Percentiles rank a stretch among this genome's conserved stretches.
Evolutionary conservation across 2,797 vertebrate genomes (phyloP).

Genomic region (Labroides dimidiatus): DNA sequence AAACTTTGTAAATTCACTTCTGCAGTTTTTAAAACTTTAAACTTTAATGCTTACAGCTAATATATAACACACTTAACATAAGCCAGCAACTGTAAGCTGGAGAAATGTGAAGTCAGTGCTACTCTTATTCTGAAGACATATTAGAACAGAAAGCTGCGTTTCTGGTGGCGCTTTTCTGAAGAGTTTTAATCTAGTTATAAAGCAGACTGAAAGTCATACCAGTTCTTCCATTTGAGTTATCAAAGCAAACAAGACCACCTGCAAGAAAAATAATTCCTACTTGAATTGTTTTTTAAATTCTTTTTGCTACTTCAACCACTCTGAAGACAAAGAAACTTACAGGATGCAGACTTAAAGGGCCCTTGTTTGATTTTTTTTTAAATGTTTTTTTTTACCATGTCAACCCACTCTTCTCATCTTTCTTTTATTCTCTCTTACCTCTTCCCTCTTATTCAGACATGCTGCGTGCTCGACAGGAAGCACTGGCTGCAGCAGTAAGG

Average conservation of each 20-base stretch:
- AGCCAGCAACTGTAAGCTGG: slow-evolving; percentile 9
- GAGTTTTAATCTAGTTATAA: not conserved
- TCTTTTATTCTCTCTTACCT: not conserved
- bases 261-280: too few species aligned
- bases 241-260: too few species aligned
- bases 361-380: not conserved
- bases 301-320: too few species aligned
- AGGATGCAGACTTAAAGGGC: too few species aligned
- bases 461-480: slow-evolving; percentile 92
- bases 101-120: slow-evolving; percentile 12
- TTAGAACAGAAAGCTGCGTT: slow-evolving; percentile 9
- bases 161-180: not conserved
- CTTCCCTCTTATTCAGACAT: slow-evolving; percentile 81
- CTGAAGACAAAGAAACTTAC: too few species aligned
- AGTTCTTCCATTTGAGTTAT: too few species aligned
- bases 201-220: not conserved
- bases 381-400: slow-evolving; percentile 13
- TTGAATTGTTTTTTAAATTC: too few species aligned
- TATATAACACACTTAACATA: not conserved
- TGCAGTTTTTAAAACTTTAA: slow-evolving; percentile 15
- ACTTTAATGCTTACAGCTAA: slow-evolving; percentile 7
- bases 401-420: slow-evolving; percentile 26
- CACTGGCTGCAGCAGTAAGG: slow-evolving; percentile 84
- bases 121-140: not conserved
- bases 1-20: slow-evolving; percentile 17